These are phyloP conservation scores for Metacarcinus magister DNA, from an alignment of 2,888 invertebrate species.

Conservation along the genomic window DNA sequence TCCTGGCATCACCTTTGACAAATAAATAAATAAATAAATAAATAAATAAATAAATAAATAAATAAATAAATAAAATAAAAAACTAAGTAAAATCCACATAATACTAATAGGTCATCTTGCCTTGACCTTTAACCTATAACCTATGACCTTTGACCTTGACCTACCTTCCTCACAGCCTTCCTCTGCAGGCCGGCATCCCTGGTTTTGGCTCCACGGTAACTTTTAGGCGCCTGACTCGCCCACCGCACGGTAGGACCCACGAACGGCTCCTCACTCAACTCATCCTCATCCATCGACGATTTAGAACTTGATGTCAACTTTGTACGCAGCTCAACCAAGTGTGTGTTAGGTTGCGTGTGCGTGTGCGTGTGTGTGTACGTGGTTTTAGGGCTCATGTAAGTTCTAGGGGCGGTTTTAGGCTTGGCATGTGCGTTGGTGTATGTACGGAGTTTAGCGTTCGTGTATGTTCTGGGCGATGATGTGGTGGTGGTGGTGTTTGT, in stretches of 20 bases:
- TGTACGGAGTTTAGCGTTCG: background rate
- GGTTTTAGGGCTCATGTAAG: too few species aligned
- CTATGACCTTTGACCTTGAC: too few species aligned
- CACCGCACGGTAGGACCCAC: slow-evolving; percentile 78
- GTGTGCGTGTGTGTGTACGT: background rate
- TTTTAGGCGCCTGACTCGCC: slow-evolving; percentile 78
- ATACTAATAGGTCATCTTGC: too few species aligned
- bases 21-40: too few species aligned
- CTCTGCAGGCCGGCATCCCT: slow-evolving; percentile 55
- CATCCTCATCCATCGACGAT: slow-evolving; percentile 82
- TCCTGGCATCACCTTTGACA: too few species aligned
- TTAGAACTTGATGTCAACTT: slow-evolving; percentile 78
- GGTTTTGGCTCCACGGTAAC: slow-evolving; percentile 79
- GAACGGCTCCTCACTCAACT: slow-evolving; percentile 63
- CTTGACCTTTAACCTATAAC: too few species aligned
- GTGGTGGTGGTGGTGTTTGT: background rate
- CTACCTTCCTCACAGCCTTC: slow-evolving; percentile 64
- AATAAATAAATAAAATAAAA: too few species aligned
- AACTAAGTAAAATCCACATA: too few species aligned
- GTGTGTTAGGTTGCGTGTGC: background rate
- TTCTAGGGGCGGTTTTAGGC: background rate
- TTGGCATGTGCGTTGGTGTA: background rate
- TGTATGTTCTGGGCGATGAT: background rate
- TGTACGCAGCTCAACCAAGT: slow-evolving; percentile 18
- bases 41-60: too few species aligned